Evolutionary conservation across 2,888 invertebrate species (phyloP), one percentile per base, ranked within the genome.

Genomic region (Agrotis ipsilon): DNA sequence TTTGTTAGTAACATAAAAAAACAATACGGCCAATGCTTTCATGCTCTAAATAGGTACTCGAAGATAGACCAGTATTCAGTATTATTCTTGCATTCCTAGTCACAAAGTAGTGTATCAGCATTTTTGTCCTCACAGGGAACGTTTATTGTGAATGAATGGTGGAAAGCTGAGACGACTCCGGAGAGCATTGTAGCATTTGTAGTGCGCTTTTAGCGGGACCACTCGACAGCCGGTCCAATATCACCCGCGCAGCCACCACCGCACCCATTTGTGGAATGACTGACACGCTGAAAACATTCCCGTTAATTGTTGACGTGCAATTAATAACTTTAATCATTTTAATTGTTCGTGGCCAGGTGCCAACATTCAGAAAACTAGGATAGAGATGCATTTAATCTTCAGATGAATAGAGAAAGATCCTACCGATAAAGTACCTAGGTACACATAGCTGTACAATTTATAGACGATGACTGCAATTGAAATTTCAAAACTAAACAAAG

Each of bases 251-350:
- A 1, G 21, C 27, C 48, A 19, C 13, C 77, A 13, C 39, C 62
- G 75, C 81, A 66, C 72, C 84, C 88, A 87, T 87, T 88, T 87
- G 79, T 72, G 70, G 81, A 88, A 87, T 87, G 81, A 87, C 81
- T 87, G 82, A 87, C 81, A 63, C 46, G 70, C 61, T 68, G 72
- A 71, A 82, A 84, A 80, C 81, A 80, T 82, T 82, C 73, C 18
- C 67, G 60, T 70, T 84, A 82, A 88, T 86, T 86, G 81, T 82
- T 81, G 73, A 68, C 62, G 71, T 74, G 65, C 71, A 79, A 76
- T 67, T 69, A 71, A 72, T 79, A 68, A 61, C 19, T 39, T 55
- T 27, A 48, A 73, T 59, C 2, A 55, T 60, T 60, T 69, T 59
- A 32, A 7, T 21, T 62, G 9, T 7, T 45, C 32, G 19, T 49